phyloP scores from a whole-genome alignment of 2,113 vertebrate genomes.

The Sylvia atricapilla region DNA sequence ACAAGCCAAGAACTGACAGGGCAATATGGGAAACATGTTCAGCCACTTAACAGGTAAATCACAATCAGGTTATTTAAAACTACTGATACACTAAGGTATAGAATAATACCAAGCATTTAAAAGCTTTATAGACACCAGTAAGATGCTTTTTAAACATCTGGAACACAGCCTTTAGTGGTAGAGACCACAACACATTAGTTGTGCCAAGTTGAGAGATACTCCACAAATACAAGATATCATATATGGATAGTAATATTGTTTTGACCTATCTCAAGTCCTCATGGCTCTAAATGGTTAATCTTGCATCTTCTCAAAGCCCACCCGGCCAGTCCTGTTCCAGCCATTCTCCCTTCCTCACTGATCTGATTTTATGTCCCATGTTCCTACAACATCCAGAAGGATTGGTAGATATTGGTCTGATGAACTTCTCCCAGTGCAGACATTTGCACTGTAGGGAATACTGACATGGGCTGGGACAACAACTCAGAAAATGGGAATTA shows the following conservation, averaged over 20 bases:
- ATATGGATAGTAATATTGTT: not conserved
- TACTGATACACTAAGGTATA: not conserved
- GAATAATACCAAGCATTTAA: not conserved
- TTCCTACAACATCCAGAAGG: not conserved
- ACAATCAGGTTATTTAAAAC: not conserved
- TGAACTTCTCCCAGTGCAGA: not conserved
- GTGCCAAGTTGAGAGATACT: not conserved
- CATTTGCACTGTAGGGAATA: not conserved
- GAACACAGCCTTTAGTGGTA: not conserved
- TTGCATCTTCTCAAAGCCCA: not conserved
- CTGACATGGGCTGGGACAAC: not conserved
- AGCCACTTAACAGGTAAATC: not conserved
- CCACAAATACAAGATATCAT: not conserved
- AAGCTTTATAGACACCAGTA: not conserved
- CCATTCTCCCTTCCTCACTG: not conserved
- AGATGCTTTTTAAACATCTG: not conserved
- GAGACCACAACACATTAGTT: not conserved
- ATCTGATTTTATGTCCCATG: not conserved
- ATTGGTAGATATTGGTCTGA: not conserved
- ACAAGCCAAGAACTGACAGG: not conserved
- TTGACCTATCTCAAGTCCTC: not conserved
- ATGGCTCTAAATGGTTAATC: not conserved
- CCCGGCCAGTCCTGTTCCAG: not conserved
- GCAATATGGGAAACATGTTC: not conserved
- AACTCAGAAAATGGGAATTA: fast-evolving